Conservation (phyloP, 2,113 vertebrate species). For the Ctenomys sociabilis region DNA sequence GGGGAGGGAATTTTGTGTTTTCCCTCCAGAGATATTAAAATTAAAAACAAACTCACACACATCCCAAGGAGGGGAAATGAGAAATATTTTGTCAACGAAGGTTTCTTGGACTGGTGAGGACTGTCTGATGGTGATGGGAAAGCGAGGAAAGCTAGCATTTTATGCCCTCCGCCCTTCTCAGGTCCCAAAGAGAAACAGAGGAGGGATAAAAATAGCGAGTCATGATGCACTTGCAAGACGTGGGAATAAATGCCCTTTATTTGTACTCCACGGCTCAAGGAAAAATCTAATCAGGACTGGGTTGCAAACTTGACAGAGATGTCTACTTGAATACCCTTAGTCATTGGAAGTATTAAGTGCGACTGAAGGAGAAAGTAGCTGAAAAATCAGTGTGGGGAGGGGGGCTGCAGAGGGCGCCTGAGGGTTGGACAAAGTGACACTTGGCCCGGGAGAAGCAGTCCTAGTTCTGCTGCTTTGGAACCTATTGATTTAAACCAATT, state of each 20-base stretch:
- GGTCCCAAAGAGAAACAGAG: neutral
- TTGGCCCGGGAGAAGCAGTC: neutral
- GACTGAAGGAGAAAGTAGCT: neutral
- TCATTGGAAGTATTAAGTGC: neutral
- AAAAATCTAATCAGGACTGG: neutral
- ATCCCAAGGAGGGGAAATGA: neutral
- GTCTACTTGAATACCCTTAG: neutral
- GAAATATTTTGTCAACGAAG: neutral
- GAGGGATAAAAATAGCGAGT: neutral
- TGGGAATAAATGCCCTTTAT: neutral
- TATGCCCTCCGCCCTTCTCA: neutral
- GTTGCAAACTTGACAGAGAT: neutral
- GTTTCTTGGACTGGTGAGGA: neutral
- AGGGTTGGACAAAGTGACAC: neutral
- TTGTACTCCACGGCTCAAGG: neutral
- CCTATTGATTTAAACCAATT: neutral
- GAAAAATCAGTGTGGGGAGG: neutral
- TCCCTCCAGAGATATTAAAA: neutral
- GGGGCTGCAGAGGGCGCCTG: neutral
- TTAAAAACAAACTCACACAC: neutral
- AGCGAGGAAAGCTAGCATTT: neutral
- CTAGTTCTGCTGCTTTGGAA: neutral
- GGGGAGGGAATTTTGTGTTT: neutral
- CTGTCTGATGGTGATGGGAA: neutral
- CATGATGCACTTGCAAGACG: neutral